phyloP scores from a whole-genome alignment of 2,888 invertebrate genomes.

The Zootermopsis nevadensis region DNA sequence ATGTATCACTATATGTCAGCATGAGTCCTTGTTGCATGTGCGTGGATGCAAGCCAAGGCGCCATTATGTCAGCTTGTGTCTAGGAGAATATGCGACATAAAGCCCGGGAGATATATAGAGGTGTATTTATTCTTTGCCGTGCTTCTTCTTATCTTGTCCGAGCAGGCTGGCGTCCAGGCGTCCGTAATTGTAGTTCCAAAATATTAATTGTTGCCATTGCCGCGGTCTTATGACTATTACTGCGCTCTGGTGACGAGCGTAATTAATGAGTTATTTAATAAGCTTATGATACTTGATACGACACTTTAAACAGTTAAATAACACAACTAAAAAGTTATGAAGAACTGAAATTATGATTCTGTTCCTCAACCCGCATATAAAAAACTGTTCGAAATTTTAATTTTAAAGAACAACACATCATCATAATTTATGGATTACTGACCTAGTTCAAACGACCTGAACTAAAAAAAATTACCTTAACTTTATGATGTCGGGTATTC shows the following conservation, averaged over 20 bases:
- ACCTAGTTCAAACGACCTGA: no score
- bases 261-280: not conserved
- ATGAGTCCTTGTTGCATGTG: not conserved
- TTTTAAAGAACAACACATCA: no score
- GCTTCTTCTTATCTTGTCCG: slow-evolving; percentile 35
- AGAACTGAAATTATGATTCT: no score
- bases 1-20: not conserved
- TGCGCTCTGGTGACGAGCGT: not conserved
- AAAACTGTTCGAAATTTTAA: no score
- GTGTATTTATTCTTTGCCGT: slow-evolving; percentile 38
- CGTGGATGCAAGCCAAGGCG: not conserved
- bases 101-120: slow-evolving; percentile 32
- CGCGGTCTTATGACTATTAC: not conserved
- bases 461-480: no score
- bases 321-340: no score
- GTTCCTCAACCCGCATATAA: no score
- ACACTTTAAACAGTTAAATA: no score
- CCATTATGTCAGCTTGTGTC: slow-evolving; percentile 39
- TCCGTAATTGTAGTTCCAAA: slow-evolving; percentile 11
- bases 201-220: slow-evolving; percentile 19
- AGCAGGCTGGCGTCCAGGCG: slow-evolving; percentile 9
- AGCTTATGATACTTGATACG: not conserved
- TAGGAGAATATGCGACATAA: slow-evolving; percentile 39
- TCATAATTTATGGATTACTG: no score
- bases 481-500: no score